phyloP scores from a whole-genome alignment of 1,140 invertebrate genomes.

The Contarinia nasturtii region DNA sequence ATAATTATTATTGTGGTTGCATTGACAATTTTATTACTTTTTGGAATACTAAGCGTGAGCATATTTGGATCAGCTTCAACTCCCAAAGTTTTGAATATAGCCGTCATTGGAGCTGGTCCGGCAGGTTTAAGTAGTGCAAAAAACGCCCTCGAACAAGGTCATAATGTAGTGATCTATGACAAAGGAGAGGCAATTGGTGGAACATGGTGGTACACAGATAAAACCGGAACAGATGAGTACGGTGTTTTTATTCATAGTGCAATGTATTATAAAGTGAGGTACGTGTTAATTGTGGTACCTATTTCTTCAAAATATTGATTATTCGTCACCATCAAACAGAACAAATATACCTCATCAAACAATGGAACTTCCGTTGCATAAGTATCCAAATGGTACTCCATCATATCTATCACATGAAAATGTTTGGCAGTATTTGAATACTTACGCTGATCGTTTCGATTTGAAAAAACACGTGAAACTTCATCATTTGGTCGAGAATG shows the following conservation, averaged over 20 bases:
- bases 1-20: no score
- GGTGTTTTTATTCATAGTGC: conserved; percentile 68
- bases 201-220: conserved; percentile 70
- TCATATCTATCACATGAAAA: conserved; percentile 66
- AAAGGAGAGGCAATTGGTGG: conserved; percentile 61
- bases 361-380: conserved; percentile 77
- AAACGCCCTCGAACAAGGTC: no score
- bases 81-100: no score
- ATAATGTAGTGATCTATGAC: conserved; percentile 46
- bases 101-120: no score
- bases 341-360: conserved; percentile 81
- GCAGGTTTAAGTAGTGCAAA: no score
- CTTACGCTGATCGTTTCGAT: conserved; percentile 47
- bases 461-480: no score
- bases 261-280: conserved; percentile 45
- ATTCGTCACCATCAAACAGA: conserved; percentile 35
- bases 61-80: no score
- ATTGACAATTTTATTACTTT: no score
- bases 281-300: no score
- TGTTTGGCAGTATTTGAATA: conserved; percentile 60
- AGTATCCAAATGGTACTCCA: conserved; percentile 36
- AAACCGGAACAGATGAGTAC: conserved; percentile 47
- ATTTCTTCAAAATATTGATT: not conserved
- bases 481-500: no score
- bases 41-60: no score